phyloP scores from a whole-genome alignment of 2,113 vertebrate genomes.

The Tamias sibiricus region DNA sequence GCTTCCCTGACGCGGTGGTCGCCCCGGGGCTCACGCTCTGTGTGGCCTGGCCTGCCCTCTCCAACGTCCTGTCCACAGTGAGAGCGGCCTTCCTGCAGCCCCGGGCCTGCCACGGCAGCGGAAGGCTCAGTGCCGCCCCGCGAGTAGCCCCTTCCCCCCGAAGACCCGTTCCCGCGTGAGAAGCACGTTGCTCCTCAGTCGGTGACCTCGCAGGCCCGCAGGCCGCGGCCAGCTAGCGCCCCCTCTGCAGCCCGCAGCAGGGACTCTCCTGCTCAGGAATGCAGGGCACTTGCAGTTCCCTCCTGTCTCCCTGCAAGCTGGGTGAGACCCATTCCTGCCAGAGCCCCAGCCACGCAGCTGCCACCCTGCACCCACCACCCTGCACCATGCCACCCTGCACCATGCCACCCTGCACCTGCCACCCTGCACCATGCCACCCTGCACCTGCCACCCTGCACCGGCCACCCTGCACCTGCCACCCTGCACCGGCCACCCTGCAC shows the following conservation, averaged over 20 bases:
- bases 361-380: fast-evolving
- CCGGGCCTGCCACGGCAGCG: background rate
- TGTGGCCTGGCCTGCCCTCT: constrained; percentile 81
- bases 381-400: background rate
- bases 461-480: fast-evolving
- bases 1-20: constrained; percentile 87
- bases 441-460: constrained; percentile 26
- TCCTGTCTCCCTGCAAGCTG: constrained; percentile 47
- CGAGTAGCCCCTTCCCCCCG: background rate
- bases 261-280: background rate
- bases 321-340: background rate
- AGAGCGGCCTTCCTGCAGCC: background rate
- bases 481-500: background rate
- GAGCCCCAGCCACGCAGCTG: fast-evolving
- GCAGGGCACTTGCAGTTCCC: no score
- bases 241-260: background rate
- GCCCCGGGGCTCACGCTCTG: constrained; percentile 88
- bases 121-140: fast-evolving
- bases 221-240: background rate
- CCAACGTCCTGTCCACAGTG: background rate
- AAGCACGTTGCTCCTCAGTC: fast-evolving
- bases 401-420: fast-evolving
- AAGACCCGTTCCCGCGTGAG: background rate
- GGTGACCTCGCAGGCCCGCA: background rate
- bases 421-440: no score